phyloP scores from a whole-genome alignment of 2,888 invertebrate species.

The Scaptomyza cyrtandrae region DNA sequence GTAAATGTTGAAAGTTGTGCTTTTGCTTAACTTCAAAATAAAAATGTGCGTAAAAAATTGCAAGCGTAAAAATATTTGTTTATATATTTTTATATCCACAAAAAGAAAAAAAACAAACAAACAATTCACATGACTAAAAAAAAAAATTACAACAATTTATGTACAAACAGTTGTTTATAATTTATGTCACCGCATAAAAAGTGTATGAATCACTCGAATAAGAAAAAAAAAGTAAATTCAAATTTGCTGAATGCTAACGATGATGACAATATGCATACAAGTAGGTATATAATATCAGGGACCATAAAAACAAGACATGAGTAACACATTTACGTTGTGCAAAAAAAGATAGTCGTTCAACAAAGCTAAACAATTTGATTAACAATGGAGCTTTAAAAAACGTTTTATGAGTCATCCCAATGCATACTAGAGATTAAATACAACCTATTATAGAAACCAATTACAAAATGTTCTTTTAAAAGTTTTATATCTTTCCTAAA shows the following conservation, averaged over 20 bases:
- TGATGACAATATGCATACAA: conserved; percentile 6
- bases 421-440: background rate
- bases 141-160: background rate
- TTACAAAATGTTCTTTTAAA: background rate
- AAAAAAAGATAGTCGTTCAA: conserved; percentile 3
- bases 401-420: conserved; percentile 2
- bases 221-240: conserved; percentile 8
- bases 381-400: background rate
- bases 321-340: conserved; percentile 21
- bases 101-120: conserved; percentile 15
- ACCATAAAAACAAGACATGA: conserved; percentile 6
- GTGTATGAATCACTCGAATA: conserved; percentile 43
- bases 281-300: background rate
- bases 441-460: background rate
- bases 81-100: background rate
- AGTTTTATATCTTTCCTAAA: background rate
- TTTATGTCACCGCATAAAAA: conserved; percentile 43
- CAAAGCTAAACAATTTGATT: conserved; percentile 11
- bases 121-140: conserved; percentile 30
- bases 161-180: conserved; percentile 14
- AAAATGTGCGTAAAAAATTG: conserved; percentile 47
- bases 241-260: conserved; percentile 22
- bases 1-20: conserved; percentile 6
- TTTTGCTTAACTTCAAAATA: conserved; percentile 21
- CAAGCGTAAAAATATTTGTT: conserved; percentile 13